phyloP scores from a whole-genome alignment of 1,140 invertebrate genomes.

The Bombus superbus region DNA sequence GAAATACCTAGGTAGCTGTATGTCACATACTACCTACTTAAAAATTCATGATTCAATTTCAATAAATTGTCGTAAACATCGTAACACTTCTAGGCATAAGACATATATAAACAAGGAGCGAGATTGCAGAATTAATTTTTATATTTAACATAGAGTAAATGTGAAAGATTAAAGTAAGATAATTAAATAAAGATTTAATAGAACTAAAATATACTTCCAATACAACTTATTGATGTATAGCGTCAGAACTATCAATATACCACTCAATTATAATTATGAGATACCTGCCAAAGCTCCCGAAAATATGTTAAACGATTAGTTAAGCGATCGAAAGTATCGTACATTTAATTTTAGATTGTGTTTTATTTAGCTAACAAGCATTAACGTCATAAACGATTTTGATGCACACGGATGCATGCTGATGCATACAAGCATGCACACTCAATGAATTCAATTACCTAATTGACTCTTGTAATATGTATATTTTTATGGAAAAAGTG shows the following conservation, averaged over 20 bases:
- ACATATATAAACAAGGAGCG: too few relatives aligned
- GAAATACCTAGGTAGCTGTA: conserved; percentile 48
- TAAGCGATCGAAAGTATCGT: not conserved
- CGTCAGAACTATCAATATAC: not conserved
- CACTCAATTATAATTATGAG: not conserved
- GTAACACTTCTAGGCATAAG: too few relatives aligned
- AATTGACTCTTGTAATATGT: not conserved
- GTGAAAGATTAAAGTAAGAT: too few relatives aligned
- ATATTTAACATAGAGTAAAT: not conserved
- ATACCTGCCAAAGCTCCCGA: not conserved
- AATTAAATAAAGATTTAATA: not conserved
- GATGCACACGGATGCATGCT: not conserved
- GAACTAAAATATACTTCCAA: not conserved
- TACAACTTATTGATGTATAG: not conserved
- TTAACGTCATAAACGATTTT: not conserved
- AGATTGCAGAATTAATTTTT: not conserved
- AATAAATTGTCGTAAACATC: too few relatives aligned
- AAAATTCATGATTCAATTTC: not conserved
- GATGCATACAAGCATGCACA: not conserved
- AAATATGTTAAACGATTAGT: not conserved
- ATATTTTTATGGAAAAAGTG: not conserved
- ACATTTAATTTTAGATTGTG: not conserved
- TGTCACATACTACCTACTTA: not conserved
- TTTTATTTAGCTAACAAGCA: not conserved
- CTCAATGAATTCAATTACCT: not conserved